Evolutionary conservation across 1,140 invertebrate species (phyloP), one percentile per base, ranked within the genome.

Genomic region (Stegodyphus dumicola): DNA sequence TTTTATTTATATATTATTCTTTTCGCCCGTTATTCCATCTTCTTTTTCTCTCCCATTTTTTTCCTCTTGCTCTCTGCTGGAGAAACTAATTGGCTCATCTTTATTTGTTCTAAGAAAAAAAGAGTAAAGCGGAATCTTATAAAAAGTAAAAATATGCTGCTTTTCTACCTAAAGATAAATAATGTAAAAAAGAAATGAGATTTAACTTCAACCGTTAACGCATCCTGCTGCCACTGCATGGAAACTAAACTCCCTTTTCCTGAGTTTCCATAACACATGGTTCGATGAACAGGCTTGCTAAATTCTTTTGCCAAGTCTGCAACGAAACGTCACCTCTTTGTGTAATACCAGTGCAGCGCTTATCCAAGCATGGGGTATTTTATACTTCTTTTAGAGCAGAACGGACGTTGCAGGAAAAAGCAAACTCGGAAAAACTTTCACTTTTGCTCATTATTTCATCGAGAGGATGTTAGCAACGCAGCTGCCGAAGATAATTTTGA

Each of bases 351-450:
- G 53, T 66, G 65, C 13, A 56, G 52, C 51, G 53, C 53, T 79
- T 70, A 79, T 33, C 77, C 77, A 79, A 79, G 65, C 77, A 49
- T 79, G 51, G 52, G 52, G 18, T 54, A 70, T 79, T 79, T 79
- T 79, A 6, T 79, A 49, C 13, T 77, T 79, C 77, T 79, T 79
- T 79, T 70, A 79, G 77, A 79, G 77, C 77, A 79, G 17, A 79
- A 79, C 77, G 52, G 52, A 70, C 77, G 13, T 5, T 15, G 66
- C 77, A 53, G 15, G 15, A 33, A 69, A 69, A 69, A n/a, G 5
- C 56, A 11, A 9, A 60, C 9, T 60, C 56, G 56, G 66, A 69
- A 69, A 69, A 79, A 69, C 65, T 79, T 79, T 69, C 77, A 52
- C 77, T 79, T 53, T 79, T 74, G 56, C 56, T 60, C 56, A 60